Evolutionary conservation across 2,113 vertebrate species (phyloP).

Genomic region (Chelonoidis abingdonii): DNA sequence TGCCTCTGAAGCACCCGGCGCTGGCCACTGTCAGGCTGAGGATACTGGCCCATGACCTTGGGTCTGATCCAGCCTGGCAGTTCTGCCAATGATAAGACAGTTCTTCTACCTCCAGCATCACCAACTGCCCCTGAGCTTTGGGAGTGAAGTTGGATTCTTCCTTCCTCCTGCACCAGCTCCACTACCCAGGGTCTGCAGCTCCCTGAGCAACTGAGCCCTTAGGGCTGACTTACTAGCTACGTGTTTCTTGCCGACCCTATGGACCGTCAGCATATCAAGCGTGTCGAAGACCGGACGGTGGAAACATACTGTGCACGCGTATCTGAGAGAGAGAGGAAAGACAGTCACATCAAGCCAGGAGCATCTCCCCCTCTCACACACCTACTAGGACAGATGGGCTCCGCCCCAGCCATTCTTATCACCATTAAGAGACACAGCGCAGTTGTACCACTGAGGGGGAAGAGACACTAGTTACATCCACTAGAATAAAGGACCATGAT

Average conservation of each 20-base stretch:
- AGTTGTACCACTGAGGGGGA: background rate
- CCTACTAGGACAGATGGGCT: background rate
- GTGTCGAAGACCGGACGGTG: conserved; percentile 92
- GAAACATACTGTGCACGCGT: conserved; percentile 91
- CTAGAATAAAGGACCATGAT: background rate
- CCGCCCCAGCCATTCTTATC: background rate
- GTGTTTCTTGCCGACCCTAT: conserved; percentile 89
- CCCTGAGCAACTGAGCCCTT: fast-evolving
- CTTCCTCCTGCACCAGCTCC: background rate
- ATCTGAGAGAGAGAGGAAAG: conserved; percentile 71
- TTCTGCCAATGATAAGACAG: background rate
- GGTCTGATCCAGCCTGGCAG: background rate
- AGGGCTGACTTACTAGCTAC: conserved; percentile 79
- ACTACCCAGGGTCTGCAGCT: fast-evolving
- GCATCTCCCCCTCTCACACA: background rate
- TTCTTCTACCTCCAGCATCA: background rate
- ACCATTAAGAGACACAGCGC: background rate
- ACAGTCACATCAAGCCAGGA: background rate
- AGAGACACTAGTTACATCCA: background rate
- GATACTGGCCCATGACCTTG: background rate
- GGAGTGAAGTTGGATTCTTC: background rate
- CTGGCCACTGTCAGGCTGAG: no score
- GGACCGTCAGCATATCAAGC: conserved; percentile 87
- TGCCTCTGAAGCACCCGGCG: no score
- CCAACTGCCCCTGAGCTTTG: background rate